These are phyloP conservation scores for Aeoliscus strigatus DNA, from an alignment of 2,797 vertebrate species.

Conservation along the genomic window DNA sequence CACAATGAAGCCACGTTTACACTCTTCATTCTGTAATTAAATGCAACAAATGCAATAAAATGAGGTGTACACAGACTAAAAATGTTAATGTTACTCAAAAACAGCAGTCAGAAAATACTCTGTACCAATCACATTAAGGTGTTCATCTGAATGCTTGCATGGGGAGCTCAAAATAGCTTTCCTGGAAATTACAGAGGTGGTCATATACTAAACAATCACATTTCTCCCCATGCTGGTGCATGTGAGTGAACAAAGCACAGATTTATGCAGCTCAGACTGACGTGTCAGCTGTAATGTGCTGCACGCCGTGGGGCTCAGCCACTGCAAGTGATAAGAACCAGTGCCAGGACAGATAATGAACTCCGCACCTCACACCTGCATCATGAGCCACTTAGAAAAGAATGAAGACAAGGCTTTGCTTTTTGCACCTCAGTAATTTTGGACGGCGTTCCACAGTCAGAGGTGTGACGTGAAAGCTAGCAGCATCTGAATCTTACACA, in stretches of 20 bases:
- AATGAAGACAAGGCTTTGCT: too few species aligned
- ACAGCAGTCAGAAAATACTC: not conserved
- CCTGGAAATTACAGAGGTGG: constrained; percentile 18
- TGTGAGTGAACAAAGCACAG: constrained; percentile 26
- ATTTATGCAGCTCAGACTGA: constrained; percentile 28
- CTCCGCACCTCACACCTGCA: not conserved
- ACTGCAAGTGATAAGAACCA: constrained; percentile 20
- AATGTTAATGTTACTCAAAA: too few species aligned
- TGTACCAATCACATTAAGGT: not conserved
- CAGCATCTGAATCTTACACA: too few species aligned
- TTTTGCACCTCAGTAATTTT: too few species aligned
- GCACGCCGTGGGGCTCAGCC: constrained; percentile 17
- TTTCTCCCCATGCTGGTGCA: constrained; percentile 14
- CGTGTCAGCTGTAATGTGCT: constrained; percentile 22
- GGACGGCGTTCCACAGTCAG: too few species aligned
- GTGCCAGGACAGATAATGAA: constrained; percentile 17
- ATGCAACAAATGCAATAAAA: not conserved
- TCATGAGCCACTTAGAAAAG: not conserved
- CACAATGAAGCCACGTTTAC: constrained; percentile 4
- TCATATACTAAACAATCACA: constrained; percentile 22
- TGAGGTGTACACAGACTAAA: too few species aligned
- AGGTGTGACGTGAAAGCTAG: too few species aligned
- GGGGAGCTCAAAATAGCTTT: constrained; percentile 12
- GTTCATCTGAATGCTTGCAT: constrained; percentile 5
- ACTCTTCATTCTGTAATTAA: too few species aligned